These are phyloP conservation scores for Lophius americanus DNA, from an alignment of 2,797 vertebrate species.

Conservation along the genomic window DNA sequence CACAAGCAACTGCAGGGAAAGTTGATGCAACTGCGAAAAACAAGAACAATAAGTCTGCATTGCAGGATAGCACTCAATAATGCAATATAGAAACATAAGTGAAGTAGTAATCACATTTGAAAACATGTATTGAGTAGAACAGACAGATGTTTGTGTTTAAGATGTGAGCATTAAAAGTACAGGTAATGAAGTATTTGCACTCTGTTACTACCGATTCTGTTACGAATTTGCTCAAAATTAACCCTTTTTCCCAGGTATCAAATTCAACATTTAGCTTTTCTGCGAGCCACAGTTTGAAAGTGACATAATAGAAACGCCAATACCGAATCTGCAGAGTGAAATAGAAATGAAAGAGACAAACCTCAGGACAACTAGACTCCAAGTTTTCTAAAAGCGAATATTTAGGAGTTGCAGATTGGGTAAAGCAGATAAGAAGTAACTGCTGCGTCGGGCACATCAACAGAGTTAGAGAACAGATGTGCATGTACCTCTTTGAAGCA, in stretches of 20 bases:
- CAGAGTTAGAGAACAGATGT: constrained; percentile 2
- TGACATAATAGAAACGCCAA: neutral
- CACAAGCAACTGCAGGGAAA: neutral
- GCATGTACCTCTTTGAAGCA: constrained; percentile 48
- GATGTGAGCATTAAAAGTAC: too few species aligned
- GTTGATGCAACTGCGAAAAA: neutral
- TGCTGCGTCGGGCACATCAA: neutral
- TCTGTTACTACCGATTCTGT: too few species aligned
- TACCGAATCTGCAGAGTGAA: neutral
- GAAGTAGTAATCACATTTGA: too few species aligned
- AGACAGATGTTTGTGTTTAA: too few species aligned
- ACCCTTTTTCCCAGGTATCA: neutral
- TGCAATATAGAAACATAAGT: too few species aligned
- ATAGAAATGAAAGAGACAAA: neutral
- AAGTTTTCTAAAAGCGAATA: neutral
- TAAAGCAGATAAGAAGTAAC: constrained; percentile 8
- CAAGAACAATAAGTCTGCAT: too few species aligned
- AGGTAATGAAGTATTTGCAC: too few species aligned
- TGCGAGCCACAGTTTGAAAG: neutral
- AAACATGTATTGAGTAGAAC: too few species aligned
- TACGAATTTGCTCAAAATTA: too few species aligned
- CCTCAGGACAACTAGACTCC: neutral
- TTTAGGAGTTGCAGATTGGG: neutral
- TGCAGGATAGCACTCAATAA: too few species aligned
- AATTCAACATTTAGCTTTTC: neutral